Evolutionary conservation across 2,113 vertebrate species (phyloP).

Genomic region (Anoplopoma fimbria): DNA sequence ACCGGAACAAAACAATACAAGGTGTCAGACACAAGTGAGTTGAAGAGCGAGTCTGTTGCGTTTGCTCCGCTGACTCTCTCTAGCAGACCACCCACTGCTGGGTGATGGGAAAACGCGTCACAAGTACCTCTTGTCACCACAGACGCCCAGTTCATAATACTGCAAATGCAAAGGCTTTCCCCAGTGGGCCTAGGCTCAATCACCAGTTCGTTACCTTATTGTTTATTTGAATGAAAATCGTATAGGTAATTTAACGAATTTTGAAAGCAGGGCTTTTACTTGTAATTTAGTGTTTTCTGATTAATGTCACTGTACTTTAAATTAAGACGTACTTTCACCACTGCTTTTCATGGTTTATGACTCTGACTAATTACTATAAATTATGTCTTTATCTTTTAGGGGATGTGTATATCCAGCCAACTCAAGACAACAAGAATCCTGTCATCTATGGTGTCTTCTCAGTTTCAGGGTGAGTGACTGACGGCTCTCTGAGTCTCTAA

Average conservation of each 20-base stretch:
- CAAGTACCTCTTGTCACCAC: background rate
- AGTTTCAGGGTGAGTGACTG: conserved; percentile 90
- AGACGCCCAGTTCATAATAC: background rate
- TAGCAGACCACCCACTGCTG: background rate
- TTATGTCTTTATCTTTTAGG: conserved; percentile 83
- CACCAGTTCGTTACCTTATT: background rate
- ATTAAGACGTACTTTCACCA: background rate
- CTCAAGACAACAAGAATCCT: conserved; percentile 96
- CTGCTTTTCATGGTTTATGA: conserved; percentile 1
- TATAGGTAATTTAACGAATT: background rate
- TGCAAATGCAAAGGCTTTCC: background rate
- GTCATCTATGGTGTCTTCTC: conserved; percentile 98
- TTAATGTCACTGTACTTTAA: background rate
- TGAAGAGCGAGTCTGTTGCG: no score
- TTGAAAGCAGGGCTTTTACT: background rate
- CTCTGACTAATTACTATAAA: conserved; percentile 33
- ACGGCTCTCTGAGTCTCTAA: conserved; percentile 49
- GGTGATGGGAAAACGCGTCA: background rate
- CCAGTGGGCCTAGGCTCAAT: no score
- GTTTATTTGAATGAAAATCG: background rate
- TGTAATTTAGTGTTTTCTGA: background rate
- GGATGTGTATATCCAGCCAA: conserved; percentile 97
- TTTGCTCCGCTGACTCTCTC: no score
- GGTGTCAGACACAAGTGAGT: no score
- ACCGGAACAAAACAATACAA: no score